Base-by-base conservation (phyloP, 2,113 vertebrate species). In the Arizona elegans region DNA sequence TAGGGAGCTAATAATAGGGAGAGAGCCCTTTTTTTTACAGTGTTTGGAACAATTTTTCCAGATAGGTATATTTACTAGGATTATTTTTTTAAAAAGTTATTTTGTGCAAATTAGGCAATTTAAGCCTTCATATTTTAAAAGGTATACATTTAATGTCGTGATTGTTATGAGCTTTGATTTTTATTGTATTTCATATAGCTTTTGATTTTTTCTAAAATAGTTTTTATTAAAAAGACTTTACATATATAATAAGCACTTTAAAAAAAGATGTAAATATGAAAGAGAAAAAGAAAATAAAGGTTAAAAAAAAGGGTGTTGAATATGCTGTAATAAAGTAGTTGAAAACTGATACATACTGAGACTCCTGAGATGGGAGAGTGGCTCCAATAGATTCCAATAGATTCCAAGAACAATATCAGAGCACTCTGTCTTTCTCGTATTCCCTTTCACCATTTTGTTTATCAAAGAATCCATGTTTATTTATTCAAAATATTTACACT, bases 401-500 rank as follows among this genome's bases (percentile, higher is more conserved):
- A 70, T n/a, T 12, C 65, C 65, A 33, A 15, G 29, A 70, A 33
- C 65, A 70, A 33, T 33, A 33, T 70, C 65, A 70, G 65, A 70
- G n/a, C 4, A 1, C 29, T 70, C 65, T 70, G 65, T 62, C 1
- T 92, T 56, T 86, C 50, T 3, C 5, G 50, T 26, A 12, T 3
- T 65, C 58, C 55, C 54, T 59, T 86, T 88, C 43, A 19, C 24
- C 38, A 47, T 24, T 88, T 50, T 91, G 38, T 17, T 91, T 89
- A 81, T 13, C 86, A 70, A 58, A 81, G 62, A 81, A 93, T 91
- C 90, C 86, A 75, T 52, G 38, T 21, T 88, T 87, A 47, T 89
- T 81, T 54, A 87, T 90, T 55, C 58, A 86, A 92, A 92, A 94
- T 92, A 94, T 94, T 94, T 94, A 94, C 47, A 58, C 81, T 92